Evolutionary conservation across 1,140 invertebrate species (phyloP), one percentile per base, ranked within the genome.

Genomic region (Ceratina japonica): DNA sequence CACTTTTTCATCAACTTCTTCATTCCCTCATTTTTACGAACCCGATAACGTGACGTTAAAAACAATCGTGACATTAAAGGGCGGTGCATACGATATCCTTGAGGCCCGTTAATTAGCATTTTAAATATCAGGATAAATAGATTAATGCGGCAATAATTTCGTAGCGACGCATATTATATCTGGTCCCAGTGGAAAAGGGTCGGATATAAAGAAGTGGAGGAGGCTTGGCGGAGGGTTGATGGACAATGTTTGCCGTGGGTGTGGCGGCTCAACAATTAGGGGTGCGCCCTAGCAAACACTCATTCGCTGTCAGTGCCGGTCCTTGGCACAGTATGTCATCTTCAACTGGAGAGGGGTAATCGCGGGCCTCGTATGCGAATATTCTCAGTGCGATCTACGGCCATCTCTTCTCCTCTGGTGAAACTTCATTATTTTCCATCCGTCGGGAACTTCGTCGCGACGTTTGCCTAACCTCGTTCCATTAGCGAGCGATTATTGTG

Each of bases 221-320:
- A 20, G 24, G 75, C 10, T 52, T 27, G 69, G 54, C 51, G 22
- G 54, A 75, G 59, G 51, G 24, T 44, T 84, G 84, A 87, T 84
- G 81, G 84, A 89, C 81, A 85, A 64, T 89, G 87, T 90, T 82
- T 89, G 75, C 61, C 62, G 66, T 89, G 86, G 90, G 90, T 87
- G 90, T 87, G 90, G 85, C 86, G 75, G 84, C 71, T 86, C 74
- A 82, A 89, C 88, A 90, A 90, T 90, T 89, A 90, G 85, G 37
- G 90, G 90, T 85, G 90, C 82, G 90, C 83, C 89, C 81, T 22
- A 68, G 79, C 82, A 91, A 91, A 91, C 89, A 86, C 83, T 86
- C 75, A 78, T 75, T 83, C 73, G 81, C 76, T 86, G 75, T 85
- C 83, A 86, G 79, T 82, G 76, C 72, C 83, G 80, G 78, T 79